These are phyloP conservation scores for Zenarchopterus dispar DNA, from an alignment of 2,797 vertebrate genomes.

Conservation along the genomic window DNA sequence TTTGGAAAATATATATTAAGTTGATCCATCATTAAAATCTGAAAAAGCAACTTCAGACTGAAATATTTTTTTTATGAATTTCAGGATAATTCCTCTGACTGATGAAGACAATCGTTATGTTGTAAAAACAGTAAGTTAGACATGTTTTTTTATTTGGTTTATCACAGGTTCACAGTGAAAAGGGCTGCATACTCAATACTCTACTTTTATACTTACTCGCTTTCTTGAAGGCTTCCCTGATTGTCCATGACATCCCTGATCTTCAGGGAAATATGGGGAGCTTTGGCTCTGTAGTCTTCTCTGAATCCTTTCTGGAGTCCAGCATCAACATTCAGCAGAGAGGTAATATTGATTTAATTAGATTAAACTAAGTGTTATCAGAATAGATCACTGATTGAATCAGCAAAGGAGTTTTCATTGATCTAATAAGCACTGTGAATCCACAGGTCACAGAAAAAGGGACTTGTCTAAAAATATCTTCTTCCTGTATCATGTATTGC, in stretches of 20 bases:
- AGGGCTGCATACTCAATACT: background rate
- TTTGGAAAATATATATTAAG: too few relatives aligned
- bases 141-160: background rate
- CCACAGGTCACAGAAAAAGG: conserved; percentile 23
- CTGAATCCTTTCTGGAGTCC: conserved; percentile 95
- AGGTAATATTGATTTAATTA: conserved; percentile 73
- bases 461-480: conserved; percentile 32
- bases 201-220: background rate
- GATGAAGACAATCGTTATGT: conserved; percentile 84
- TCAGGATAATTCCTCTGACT: conserved; percentile 87
- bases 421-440: conserved; percentile 15
- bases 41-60: too few relatives aligned
- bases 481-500: conserved; percentile 5
- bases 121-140: conserved; percentile 91
- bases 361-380: conserved; percentile 22
- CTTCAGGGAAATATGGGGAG: conserved; percentile 78
- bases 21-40: too few relatives aligned
- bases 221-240: conserved; percentile 87
- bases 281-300: conserved; percentile 94
- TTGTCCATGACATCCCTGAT: conserved; percentile 91
- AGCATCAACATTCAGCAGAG: conserved; percentile 90
- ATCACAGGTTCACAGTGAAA: background rate
- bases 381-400: conserved; percentile 30
- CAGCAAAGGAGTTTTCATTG: conserved; percentile 33
- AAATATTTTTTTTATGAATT: conserved; percentile 27